Base-by-base conservation (phyloP, 1,140 invertebrate species). In the Bombyx mandarina region DNA sequence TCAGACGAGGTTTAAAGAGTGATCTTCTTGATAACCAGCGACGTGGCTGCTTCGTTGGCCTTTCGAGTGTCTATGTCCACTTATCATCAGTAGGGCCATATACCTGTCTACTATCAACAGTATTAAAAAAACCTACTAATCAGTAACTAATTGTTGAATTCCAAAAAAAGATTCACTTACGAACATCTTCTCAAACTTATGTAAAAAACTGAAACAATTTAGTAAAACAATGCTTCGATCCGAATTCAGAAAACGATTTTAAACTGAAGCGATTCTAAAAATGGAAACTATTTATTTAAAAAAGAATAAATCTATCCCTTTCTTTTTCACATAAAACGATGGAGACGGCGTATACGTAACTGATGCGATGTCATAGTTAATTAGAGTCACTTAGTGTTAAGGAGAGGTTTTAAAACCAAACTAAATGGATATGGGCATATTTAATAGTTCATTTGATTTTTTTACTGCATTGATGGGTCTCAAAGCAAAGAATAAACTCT, bases 291-390 rank as follows among this genome's bases (percentile, higher is more conserved):
- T 81, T 66, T 68, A 79, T 81, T 73, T 66, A 42, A 66, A 60
- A 56, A 54, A 56, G 52, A 35, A 35, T 3, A 35, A 35, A 57
- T 64, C 57, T 57, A 12, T 76, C 73, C 74, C 68, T 71, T 56
- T 77, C 67, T 63, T 61, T 69, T 63, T 60, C 8, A 7, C 55
- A 47, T 56, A 45, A 58, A 52, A 59, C 58, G 61, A 77, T 54
- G 65, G 66, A 60, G 67, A 75, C 56, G 56, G 52, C 63, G 64
- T 54, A 70, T 58, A 54, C 57, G 64, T 77, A 75, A 79, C 66
- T 79, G 76, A 76, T 76, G 72, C 64, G 58, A 65, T 69, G 73
- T 83, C 79, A 71, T 76, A 75, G 62, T 73, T 79, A 82, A 82
- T 83, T 79, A 82, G 69, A 57, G 69, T 80, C 68, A 72, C 56